Percentiles rank a stretch among this genome's conserved stretches.
Evolutionary conservation across 2,888 invertebrate species (phyloP).

Genomic region (Caenorhabditis imperialis): DNA sequence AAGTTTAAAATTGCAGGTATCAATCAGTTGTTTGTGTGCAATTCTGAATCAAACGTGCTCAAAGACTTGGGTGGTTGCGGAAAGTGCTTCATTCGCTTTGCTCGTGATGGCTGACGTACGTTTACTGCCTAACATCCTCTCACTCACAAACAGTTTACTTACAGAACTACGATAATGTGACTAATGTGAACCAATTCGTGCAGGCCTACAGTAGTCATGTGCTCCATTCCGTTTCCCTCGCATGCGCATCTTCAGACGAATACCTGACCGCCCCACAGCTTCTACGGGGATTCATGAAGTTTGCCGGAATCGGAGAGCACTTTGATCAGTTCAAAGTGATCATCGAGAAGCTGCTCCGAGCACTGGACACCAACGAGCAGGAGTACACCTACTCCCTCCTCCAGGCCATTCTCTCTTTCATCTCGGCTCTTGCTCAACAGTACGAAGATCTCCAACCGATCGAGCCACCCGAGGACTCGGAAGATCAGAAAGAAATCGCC

Average conservation of each 20-base stretch:
- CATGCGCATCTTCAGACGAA: conserved; percentile 19
- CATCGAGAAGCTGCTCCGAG: conserved; percentile 56
- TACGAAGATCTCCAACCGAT: conserved; percentile 44
- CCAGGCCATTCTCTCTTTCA: conserved; percentile 53
- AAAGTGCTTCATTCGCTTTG: conserved; percentile 38
- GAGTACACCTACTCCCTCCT: conserved; percentile 50
- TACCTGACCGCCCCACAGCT: conserved; percentile 57
- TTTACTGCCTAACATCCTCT: too few relatives aligned
- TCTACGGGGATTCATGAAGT: conserved; percentile 51
- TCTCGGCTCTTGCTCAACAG: conserved; percentile 55
- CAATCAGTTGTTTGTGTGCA: conserved; percentile 22
- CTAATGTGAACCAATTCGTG: conserved; percentile 3
- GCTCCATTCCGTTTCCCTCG: conserved; percentile 26
- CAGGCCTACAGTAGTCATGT: conserved; percentile 25
- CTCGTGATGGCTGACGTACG: conserved; percentile 14
- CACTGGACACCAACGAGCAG: conserved; percentile 60
- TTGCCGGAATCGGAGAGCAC: conserved; percentile 33
- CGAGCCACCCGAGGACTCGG: conserved; percentile 12
- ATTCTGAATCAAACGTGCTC: conserved; percentile 33
- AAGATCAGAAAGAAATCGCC: conserved; percentile 26
- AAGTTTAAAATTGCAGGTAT: conserved; percentile 15
- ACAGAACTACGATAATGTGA: neutral
- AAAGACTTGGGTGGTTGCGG: conserved; percentile 15
- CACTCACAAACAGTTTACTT: neutral
- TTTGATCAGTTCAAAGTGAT: conserved; percentile 53